Conservation (phyloP, 2,113 vertebrate genomes). For the Semicossyphus pulcher region DNA sequence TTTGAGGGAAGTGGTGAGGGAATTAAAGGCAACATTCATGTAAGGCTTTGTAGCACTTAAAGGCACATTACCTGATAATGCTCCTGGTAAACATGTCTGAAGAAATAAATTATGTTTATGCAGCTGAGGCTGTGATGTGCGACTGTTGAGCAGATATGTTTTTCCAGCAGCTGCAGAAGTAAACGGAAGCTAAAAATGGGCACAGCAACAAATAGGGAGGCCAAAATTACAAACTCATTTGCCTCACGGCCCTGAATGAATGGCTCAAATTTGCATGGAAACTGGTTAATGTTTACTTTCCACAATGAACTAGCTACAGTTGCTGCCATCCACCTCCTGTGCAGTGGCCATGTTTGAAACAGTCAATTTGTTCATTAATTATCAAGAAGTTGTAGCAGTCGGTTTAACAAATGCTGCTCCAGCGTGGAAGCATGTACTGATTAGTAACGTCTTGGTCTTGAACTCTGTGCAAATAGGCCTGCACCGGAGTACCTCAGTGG, state of each 20-base stretch:
- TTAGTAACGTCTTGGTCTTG: conserved; percentile 65
- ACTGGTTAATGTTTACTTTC: conserved; percentile 18
- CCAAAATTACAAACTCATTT: conserved; percentile 14
- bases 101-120: conserved; percentile 24
- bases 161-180: conserved; percentile 4
- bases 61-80: conserved; percentile 10
- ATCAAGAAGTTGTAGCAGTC: conserved; percentile 52
- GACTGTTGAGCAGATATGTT: conserved; percentile 3
- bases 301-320: neutral
- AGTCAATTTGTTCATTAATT: conserved; percentile 73
- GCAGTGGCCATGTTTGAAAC: conserved; percentile 39
- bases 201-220: neutral
- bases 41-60: conserved; percentile 37
- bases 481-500: conserved; percentile 60
- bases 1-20: conserved; percentile 9
- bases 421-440: conserved; percentile 52
- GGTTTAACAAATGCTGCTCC: conserved; percentile 52
- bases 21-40: conserved; percentile 26
- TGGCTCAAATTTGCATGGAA: conserved; percentile 13
- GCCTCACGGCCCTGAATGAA: neutral
- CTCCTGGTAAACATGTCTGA: neutral
- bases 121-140: conserved; percentile 7
- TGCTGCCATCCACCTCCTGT: conserved; percentile 18
- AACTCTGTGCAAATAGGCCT: conserved; percentile 62
- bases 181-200: neutral